Conservation (phyloP, 1,140 invertebrate species). For the Bombus confusus region DNA sequence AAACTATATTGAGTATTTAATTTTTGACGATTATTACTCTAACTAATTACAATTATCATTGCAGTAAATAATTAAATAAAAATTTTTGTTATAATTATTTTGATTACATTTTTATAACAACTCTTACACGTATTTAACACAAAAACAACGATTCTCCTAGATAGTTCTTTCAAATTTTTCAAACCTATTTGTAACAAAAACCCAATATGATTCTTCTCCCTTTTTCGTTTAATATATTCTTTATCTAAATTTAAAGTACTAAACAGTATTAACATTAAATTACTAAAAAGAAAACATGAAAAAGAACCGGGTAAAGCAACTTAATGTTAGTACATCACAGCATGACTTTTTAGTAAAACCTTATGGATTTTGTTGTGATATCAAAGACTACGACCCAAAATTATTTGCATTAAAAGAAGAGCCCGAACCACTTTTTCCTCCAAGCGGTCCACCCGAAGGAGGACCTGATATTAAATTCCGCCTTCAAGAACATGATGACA, state of each 20-base stretch:
- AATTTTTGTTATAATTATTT: not conserved
- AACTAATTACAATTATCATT: no score
- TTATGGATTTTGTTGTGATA: slow-evolving; percentile 75
- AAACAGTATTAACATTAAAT: not conserved
- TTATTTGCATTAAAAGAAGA: slow-evolving; percentile 44
- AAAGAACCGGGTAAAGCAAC: not conserved
- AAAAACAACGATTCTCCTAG: slow-evolving; percentile 10
- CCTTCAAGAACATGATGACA: slow-evolving; percentile 52
- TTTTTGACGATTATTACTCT: not conserved
- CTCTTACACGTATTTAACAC: not conserved
- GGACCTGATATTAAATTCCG: slow-evolving; percentile 71
- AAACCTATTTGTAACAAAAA: not conserved
- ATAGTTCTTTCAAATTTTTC: slow-evolving; percentile 26
- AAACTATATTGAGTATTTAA: not conserved
- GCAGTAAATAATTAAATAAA: not conserved
- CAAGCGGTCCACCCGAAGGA: slow-evolving; percentile 40
- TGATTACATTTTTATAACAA: not conserved
- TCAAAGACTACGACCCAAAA: slow-evolving; percentile 58
- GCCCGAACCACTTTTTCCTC: slow-evolving; percentile 6
- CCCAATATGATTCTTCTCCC: not conserved
- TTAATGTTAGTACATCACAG: not conserved
- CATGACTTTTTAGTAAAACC: slow-evolving; percentile 57
- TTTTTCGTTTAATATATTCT: not conserved
- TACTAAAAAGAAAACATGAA: slow-evolving; percentile 11
- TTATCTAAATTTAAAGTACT: slow-evolving; percentile 12